Base-by-base conservation (phyloP, 1,140 invertebrate species). In the Cydia splendana region DNA sequence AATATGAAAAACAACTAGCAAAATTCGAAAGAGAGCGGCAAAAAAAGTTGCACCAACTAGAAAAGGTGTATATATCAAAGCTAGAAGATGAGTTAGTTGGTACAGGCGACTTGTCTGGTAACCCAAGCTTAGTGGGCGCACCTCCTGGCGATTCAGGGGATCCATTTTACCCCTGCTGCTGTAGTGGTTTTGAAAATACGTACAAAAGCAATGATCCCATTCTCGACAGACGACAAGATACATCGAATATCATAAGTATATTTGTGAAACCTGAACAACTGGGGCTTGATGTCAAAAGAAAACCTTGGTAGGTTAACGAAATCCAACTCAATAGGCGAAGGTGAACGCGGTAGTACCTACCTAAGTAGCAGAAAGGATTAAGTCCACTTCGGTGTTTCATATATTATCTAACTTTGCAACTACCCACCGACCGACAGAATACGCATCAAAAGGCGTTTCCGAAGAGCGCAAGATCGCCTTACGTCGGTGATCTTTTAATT, bases 11-110 rank as follows among this genome's bases (percentile, higher is more conserved):
- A 57, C 53, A 57, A 57, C 20, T 57, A 18, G 53, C 15, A 57
- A n/a, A 57, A 57, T 57, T 57, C n/a, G 53, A 57, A 57, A 57
- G 53, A 15, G 53, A 57, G 20, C 53, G 53, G n/a, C 53, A 57
- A 6, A 57, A 9, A 7, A 57, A 57, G n/a, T 18, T 57, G 5
- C 20, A 18, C 53, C 53, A 57, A 57, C 53, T 57, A 9, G 53
- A 57, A 57, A 57, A 57, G 5, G 7, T 18, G 53, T 57, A 57
- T 18, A 57, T 57, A 18, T 57, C 53, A 2, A 57, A 57, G n/a
- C 15, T 57, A 15, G 53, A 57, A 57, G 53, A 57, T 20, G 53
- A 57, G 53, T 57, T 57, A 6, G 53, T 57, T 57, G 53, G 53
- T 57, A 57, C 53, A 18, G 53, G 53, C 7, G 53, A 57, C n/a